Evolutionary conservation across 2,888 invertebrate genomes (phyloP), one percentile per base, ranked within the genome.

Genomic region (Lithosia quadra): DNA sequence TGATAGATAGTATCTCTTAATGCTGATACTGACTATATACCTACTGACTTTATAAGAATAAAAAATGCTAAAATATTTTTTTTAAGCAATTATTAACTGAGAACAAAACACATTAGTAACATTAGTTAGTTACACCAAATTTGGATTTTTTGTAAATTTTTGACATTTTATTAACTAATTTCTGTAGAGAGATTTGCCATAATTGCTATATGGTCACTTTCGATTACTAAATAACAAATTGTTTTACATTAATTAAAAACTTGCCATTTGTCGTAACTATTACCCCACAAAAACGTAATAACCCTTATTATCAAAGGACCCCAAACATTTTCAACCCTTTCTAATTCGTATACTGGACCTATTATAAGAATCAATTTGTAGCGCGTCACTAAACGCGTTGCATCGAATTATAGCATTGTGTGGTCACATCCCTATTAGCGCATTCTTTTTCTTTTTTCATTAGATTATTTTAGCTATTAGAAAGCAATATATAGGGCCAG

Each of bases 301-400:
- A 74, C 68, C 69, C 67, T 74, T 64, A 81, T 78, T 63, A 69
- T 63, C 60, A 75, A 78, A 72, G 74, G 71, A 77, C 80, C 76
- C 79, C 80, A 78, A 84, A 81, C 49, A 82, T 66, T 69, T 64
- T 73, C 77, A 84, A 84, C 82, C 83, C 84, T 85, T 81, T 78
- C 80, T 83, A 81, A 83, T 80, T 77, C 65, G 66, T 72, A 58
- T 76, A 76, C 69, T 75, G 68, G 84, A 86, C 87, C 84, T 86
- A 80, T 91, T 93, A 94, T 92, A 89, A 90, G 91, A 94, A 90
- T 93, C 94, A 93, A 93, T 93, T 93, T 92, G 86, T 84, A 82
- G 81, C 83, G 79, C 84, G 80, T 77, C 78, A 76, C 86, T 92
- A 92, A 92, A 90, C 87, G 90, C 87, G 86, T 88, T 87, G 86